A percentile compares a stretch with the other conserved stretches of the same genome.
phyloP scores from a whole-genome alignment of 2,888 invertebrate species.

The Aspidiotus destructor region DNA sequence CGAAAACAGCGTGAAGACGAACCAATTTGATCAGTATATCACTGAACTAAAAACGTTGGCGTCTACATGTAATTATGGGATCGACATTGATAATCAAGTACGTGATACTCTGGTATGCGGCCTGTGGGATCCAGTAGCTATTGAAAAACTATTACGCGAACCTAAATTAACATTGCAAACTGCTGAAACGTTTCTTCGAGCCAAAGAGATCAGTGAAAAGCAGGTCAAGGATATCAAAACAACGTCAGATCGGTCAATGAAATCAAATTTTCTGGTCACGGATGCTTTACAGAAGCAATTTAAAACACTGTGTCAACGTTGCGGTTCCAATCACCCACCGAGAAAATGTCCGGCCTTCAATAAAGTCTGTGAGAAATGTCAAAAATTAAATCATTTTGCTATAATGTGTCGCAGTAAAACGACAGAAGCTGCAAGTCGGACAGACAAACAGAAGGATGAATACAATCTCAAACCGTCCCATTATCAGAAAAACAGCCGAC shows the following conservation, averaged over 20 bases:
- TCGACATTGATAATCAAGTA: not conserved
- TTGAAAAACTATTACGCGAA: not conserved
- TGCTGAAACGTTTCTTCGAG: not conserved
- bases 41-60: not conserved
- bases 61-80: not conserved
- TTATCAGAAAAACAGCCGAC: not conserved
- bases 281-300: too few relatives aligned
- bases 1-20: not conserved
- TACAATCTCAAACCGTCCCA: accelerated
- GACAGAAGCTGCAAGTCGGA: not conserved
- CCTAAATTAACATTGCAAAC: not conserved
- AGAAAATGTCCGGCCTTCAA: not conserved
- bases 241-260: accelerated
- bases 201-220: not conserved
- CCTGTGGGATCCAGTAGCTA: not conserved
- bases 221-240: not conserved
- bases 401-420: not conserved
- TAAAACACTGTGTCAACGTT: not conserved
- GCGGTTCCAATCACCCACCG: not conserved
- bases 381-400: not conserved
- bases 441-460: too few relatives aligned
- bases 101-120: not conserved
- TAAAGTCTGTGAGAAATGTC: not conserved
- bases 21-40: not conserved
- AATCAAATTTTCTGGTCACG: not conserved